A percentile compares a stretch with the other conserved stretches of the same genome.
Conservation (phyloP, 2,113 vertebrate genomes). For the Equus quagga region DNA sequence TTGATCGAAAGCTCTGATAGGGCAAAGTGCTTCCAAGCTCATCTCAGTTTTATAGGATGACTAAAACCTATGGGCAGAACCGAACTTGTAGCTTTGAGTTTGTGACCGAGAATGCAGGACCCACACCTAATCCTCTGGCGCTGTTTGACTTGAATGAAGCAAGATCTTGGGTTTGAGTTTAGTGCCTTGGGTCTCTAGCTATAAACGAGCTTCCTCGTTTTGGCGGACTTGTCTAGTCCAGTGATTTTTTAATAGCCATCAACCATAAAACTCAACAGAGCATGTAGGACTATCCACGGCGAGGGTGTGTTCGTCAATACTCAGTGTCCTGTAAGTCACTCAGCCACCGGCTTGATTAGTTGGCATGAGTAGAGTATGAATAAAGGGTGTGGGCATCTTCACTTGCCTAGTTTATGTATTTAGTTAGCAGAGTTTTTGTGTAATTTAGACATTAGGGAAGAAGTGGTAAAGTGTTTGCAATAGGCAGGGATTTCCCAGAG, state of each 20-base stretch:
- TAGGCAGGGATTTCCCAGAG: neutral
- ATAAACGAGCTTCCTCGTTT: neutral
- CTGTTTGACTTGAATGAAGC: neutral
- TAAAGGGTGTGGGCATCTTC: neutral
- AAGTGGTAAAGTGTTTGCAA: slow-evolving; percentile 30
- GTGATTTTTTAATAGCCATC: slow-evolving; percentile 17
- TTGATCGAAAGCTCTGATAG: slow-evolving; percentile 52
- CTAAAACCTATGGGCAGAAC: slow-evolving; percentile 41
- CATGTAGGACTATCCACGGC: neutral
- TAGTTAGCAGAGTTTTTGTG: slow-evolving; percentile 27
- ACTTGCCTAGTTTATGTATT: neutral
- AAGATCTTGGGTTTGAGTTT: neutral
- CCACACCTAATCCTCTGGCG: neutral
- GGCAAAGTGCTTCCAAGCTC: slow-evolving; percentile 35
- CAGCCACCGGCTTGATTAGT: neutral
- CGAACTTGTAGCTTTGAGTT: slow-evolving; percentile 50
- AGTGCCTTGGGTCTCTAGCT: neutral
- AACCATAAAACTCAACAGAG: neutral
- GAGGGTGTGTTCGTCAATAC: neutral
- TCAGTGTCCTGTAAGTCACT: neutral
- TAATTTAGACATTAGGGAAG: neutral
- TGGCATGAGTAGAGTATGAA: slow-evolving; percentile 6
- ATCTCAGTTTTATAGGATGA: slow-evolving; percentile 57
- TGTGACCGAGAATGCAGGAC: slow-evolving; percentile 21
- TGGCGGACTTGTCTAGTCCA: neutral